These are phyloP conservation scores for Mormyrus lacerda DNA, from an alignment of 2,113 vertebrate genomes.

Conservation along the genomic window DNA sequence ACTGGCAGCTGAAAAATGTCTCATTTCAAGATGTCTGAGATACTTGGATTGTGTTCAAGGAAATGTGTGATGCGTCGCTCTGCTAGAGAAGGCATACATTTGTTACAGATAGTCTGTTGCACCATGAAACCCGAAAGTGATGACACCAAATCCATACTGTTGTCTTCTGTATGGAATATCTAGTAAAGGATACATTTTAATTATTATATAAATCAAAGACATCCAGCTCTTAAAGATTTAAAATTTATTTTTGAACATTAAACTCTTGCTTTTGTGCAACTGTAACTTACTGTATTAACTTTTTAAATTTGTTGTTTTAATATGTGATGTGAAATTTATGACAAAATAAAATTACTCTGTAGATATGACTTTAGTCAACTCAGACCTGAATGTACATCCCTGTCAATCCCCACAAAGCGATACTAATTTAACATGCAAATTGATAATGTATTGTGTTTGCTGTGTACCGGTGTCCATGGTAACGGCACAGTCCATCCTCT, in stretches of 20 bases:
- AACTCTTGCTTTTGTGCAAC: not conserved
- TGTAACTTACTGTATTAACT: not conserved
- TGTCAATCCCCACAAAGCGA: not conserved
- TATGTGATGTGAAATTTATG: not conserved
- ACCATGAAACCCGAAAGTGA: not conserved
- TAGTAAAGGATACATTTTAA: not conserved
- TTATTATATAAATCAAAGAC: not conserved
- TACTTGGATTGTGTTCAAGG: not conserved
- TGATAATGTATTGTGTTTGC: slow-evolving; percentile 1
- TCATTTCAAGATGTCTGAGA: not conserved
- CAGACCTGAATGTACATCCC: not conserved
- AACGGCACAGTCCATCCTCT: slow-evolving; percentile 1
- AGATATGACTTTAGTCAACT: not conserved
- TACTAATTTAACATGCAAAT: slow-evolving; percentile 8
- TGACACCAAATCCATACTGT: not conserved
- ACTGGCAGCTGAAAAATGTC: not conserved
- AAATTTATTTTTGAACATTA: not conserved
- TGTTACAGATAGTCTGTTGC: not conserved
- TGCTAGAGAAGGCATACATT: not conserved
- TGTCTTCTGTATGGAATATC: not conserved
- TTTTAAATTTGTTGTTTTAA: not conserved
- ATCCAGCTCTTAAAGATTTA: not conserved
- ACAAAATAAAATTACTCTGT: not conserved
- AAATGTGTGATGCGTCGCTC: not conserved
- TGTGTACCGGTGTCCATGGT: slow-evolving; percentile 9